These are phyloP conservation scores for Salvelinus namaycush DNA, from an alignment of 2,113 vertebrate species.

Conservation along the genomic window DNA sequence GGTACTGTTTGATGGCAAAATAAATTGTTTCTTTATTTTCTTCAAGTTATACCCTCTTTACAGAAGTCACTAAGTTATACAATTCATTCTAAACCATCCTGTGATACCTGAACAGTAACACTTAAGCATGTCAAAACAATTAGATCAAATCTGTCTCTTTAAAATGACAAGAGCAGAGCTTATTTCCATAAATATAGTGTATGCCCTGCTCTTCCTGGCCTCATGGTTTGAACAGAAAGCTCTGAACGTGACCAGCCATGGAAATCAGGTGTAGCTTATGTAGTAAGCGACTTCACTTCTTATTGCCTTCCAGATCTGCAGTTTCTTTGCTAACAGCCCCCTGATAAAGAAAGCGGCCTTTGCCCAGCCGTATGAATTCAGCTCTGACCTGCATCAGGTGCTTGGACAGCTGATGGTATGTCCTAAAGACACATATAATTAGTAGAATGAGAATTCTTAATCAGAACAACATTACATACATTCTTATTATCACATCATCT, in stretches of 20 bases:
- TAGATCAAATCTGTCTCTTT: not conserved
- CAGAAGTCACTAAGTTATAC: not conserved
- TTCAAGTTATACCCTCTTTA: too few relatives aligned
- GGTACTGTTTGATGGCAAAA: too few relatives aligned
- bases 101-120: not conserved
- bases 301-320: slow-evolving; percentile 56
- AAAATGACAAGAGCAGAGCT: not conserved
- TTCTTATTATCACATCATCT: too few relatives aligned
- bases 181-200: not conserved
- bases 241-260: not conserved
- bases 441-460: not conserved
- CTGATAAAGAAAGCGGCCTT: slow-evolving; percentile 65
- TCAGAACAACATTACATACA: not conserved
- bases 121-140: not conserved
- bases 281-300: slow-evolving; percentile 29
- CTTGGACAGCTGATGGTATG: slow-evolving; percentile 48
- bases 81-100: not conserved
- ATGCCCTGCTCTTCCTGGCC: not conserved
- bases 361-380: slow-evolving; percentile 38
- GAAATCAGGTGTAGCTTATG: too few relatives aligned
- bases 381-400: slow-evolving; percentile 54
- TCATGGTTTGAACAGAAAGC: not conserved
- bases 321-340: slow-evolving; percentile 62
- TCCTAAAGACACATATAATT: slow-evolving; percentile 10
- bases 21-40: too few relatives aligned